Evolutionary conservation across 2,797 vertebrate genomes (phyloP).

Genomic region (Chromis chromis): DNA sequence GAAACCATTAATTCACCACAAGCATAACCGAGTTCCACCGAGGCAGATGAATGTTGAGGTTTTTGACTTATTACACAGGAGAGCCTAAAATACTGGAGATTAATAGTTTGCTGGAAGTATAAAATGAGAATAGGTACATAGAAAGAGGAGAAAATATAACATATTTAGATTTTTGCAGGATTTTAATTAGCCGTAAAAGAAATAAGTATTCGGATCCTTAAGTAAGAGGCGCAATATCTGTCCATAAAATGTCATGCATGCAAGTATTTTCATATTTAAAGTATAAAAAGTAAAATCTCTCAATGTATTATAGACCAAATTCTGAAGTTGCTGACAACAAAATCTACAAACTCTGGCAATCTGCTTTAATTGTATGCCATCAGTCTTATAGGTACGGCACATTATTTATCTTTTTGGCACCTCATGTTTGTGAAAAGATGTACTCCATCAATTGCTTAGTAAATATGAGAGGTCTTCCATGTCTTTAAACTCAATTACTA

Average conservation of each 20-base stretch:
- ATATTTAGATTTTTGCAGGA: too few relatives aligned
- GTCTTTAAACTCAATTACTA: slow-evolving; percentile 75
- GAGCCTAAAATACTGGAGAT: background rate
- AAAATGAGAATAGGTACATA: background rate
- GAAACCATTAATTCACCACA: too few relatives aligned
- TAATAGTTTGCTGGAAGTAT: background rate
- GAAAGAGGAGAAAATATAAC: background rate
- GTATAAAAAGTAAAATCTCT: background rate
- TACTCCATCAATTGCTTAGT: slow-evolving; percentile 37
- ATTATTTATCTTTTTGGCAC: slow-evolving; percentile 10
- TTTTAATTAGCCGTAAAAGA: background rate
- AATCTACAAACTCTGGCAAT: too few relatives aligned
- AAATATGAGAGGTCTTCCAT: slow-evolving; percentile 51
- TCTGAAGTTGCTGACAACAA: too few relatives aligned
- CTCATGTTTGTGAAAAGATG: slow-evolving; percentile 23
- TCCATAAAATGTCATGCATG: background rate
- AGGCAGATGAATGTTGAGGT: too few relatives aligned
- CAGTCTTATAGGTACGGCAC: background rate
- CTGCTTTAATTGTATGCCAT: slow-evolving; percentile 22
- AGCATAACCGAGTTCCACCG: too few relatives aligned
- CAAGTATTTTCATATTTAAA: background rate
- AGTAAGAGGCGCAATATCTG: background rate
- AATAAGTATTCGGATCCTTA: too few relatives aligned
- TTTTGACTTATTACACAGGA: too few relatives aligned
- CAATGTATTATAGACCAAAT: background rate